These are phyloP conservation scores for Lasius fuliginosus DNA, from an alignment of 2,888 invertebrate species.

Conservation along the genomic window DNA sequence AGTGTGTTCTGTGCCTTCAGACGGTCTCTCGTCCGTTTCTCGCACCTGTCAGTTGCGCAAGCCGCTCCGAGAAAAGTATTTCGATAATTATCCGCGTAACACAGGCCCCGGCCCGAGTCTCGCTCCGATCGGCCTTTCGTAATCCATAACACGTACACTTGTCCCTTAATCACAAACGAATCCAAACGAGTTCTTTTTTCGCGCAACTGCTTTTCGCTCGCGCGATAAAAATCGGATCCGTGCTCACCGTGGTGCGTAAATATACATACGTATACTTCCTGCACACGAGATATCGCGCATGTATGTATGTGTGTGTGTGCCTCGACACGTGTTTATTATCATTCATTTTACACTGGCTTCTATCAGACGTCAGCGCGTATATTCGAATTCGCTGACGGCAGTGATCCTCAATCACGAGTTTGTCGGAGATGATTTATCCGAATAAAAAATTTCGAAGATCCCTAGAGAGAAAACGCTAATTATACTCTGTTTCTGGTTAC, in stretches of 20 bases:
- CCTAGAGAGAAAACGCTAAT: neutral
- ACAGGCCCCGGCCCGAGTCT: conserved; percentile 48
- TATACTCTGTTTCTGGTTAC: neutral
- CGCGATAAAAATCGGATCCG: conserved; percentile 42
- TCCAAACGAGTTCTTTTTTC: conserved; percentile 55
- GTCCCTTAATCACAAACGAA: conserved; percentile 56
- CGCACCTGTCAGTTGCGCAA: conserved; percentile 19
- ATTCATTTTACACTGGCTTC: conserved; percentile 16
- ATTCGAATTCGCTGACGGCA: neutral
- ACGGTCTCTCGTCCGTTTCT: conserved; percentile 6
- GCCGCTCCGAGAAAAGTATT: conserved; percentile 57
- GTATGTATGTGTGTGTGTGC: neutral
- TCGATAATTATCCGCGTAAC: conserved; percentile 58
- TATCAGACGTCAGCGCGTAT: neutral
- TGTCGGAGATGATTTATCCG: neutral
- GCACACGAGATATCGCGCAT: conserved; percentile 7
- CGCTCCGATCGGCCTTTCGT: conserved; percentile 65
- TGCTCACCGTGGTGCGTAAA: conserved; percentile 4
- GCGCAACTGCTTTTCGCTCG: conserved; percentile 55
- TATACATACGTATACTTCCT: conserved; percentile 4
- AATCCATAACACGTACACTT: conserved; percentile 60
- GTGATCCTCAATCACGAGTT: neutral
- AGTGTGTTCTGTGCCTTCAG: neutral
- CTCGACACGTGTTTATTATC: conserved; percentile 37
- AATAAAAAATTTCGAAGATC: neutral